Conservation (phyloP, 2,888 invertebrate species). For the Eupithecia insigniata region DNA sequence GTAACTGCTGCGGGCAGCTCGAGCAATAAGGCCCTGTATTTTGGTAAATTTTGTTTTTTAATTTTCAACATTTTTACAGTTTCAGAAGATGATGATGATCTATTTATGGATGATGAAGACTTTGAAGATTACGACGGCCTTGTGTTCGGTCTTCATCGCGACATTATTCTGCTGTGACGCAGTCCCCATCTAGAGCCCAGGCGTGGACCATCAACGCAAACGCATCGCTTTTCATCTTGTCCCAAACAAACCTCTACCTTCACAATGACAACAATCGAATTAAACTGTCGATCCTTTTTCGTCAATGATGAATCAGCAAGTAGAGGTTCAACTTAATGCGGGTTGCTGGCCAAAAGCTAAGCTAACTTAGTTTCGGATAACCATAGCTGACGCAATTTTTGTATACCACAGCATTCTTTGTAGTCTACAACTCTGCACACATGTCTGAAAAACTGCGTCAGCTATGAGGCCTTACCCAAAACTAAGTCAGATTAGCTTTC, state of each 20-base stretch:
- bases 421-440: too few species aligned
- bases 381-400: background rate
- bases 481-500: background rate
- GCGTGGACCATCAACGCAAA: background rate
- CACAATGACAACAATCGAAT: background rate
- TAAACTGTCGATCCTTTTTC: background rate
- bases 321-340: background rate
- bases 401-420: too few species aligned
- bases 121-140: constrained; percentile 61
- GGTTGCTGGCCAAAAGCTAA: background rate
- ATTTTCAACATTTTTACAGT: constrained; percentile 13
- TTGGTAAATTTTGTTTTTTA: background rate
- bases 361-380: background rate
- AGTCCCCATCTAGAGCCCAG: background rate
- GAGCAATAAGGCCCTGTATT: too few species aligned
- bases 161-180: constrained; percentile 60
- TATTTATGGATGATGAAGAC: constrained; percentile 66
- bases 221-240: background rate
- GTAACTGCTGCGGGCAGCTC: too few species aligned
- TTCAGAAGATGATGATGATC: constrained; percentile 52
- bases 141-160: constrained; percentile 57
- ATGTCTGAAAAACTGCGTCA: background rate
- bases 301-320: background rate
- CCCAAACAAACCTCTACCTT: background rate
- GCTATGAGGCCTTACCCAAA: background rate